Evolutionary conservation across 2,797 vertebrate genomes (phyloP).

Genomic region (Pantherophis alleghaniensis): DNA sequence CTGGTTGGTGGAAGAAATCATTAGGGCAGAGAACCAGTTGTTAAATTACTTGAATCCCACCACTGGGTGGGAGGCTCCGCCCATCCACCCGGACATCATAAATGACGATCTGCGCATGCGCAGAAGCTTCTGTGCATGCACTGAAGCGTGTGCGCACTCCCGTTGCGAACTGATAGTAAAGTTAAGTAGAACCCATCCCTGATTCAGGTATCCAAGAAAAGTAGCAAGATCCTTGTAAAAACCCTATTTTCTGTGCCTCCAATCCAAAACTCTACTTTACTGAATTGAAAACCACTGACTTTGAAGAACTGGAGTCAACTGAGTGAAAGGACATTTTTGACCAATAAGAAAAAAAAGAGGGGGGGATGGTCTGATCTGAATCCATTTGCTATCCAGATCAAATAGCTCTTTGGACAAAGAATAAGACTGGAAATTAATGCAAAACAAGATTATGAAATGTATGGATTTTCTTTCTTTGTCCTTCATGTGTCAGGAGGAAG

Average conservation of each 20-base stretch:
- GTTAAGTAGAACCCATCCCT: too few relatives aligned
- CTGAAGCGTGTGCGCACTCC: too few relatives aligned
- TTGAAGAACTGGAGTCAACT: neutral
- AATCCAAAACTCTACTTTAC: neutral
- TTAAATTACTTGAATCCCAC: too few relatives aligned
- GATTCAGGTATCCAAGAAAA: neutral
- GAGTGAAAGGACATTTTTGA: neutral
- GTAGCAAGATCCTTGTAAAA: neutral
- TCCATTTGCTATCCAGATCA: neutral
- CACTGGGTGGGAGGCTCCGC: too few relatives aligned
- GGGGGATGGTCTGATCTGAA: neutral
- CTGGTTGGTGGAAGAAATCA: too few relatives aligned
- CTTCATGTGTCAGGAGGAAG: neutral
- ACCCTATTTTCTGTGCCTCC: neutral
- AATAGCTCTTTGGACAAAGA: neutral
- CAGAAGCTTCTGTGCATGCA: too few relatives aligned
- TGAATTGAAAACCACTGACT: neutral
- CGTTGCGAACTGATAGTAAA: too few relatives aligned
- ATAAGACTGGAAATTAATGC: neutral
- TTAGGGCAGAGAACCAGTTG: too few relatives aligned
- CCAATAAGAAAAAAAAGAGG: neutral
- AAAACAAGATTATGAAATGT: neutral
- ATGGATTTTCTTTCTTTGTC: neutral
- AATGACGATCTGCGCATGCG: too few relatives aligned
- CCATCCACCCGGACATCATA: too few relatives aligned